Evolutionary conservation across 2,113 vertebrate genomes (phyloP).

Genomic region (Brienomyrus brachyistius): DNA sequence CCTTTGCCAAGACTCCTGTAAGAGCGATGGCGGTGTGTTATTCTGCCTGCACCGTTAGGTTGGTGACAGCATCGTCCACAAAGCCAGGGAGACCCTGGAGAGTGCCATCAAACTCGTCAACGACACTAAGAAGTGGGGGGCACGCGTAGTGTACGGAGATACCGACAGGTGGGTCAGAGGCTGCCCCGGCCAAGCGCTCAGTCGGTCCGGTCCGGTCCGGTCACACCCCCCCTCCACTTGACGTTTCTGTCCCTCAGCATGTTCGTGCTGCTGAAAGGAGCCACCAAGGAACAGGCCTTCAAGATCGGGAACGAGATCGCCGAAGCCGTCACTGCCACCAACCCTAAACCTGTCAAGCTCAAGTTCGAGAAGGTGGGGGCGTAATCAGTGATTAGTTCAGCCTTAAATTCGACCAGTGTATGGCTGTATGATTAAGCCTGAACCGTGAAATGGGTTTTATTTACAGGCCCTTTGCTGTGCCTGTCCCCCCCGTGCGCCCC

Average conservation of each 20-base stretch:
- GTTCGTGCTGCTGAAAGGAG: conserved; percentile 95
- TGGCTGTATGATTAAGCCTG: background rate
- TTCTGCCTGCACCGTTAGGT: conserved; percentile 57
- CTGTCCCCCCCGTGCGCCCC: background rate
- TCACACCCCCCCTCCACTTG: background rate
- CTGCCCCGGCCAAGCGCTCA: background rate
- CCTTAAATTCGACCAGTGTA: background rate
- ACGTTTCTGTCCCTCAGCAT: conserved; percentile 62
- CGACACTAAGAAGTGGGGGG: conserved; percentile 96
- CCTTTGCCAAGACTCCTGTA: background rate
- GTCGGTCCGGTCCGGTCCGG: too few relatives aligned
- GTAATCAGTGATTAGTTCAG: background rate
- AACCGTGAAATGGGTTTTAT: background rate
- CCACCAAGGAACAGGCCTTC: conserved; percentile 95
- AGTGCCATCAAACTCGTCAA: conserved; percentile 93
- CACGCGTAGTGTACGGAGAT: conserved; percentile 89
- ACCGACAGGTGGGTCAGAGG: conserved; percentile 83
- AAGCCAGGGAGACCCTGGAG: conserved; percentile 94
- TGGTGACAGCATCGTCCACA: conserved; percentile 95
- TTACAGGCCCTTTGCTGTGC: background rate
- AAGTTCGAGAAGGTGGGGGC: conserved; percentile 93
- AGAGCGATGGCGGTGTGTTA: background rate
- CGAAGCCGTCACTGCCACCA: conserved; percentile 91
- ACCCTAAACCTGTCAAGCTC: conserved; percentile 90
- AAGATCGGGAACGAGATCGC: conserved; percentile 95